Base-by-base conservation (phyloP, 2,113 vertebrate genomes). In the Equus przewalskii region DNA sequence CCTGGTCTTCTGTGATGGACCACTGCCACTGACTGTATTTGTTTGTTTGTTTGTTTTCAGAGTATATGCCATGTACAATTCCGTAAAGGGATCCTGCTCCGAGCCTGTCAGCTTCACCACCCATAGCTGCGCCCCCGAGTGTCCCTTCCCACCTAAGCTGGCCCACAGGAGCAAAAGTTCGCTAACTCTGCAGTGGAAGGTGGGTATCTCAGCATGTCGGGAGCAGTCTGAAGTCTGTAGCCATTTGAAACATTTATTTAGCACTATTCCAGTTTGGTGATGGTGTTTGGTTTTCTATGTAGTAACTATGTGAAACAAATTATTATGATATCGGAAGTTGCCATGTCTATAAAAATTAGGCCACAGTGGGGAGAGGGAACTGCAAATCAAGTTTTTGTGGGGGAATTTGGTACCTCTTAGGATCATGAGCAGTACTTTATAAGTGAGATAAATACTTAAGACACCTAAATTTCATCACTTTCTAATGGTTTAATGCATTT, bases 141-240 rank as follows among this genome's bases (percentile, higher is more conserved):
- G 99, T 97, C 99, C 99, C 49, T 98, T 99, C 94, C 98, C 99
- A 89, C 99, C 99, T 6, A 99, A 99, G 98, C 98, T 99, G 94
- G 99, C 99, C 0, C 99, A 99, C 95, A 99, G 99, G 98, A 99
- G 99, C 98, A 99, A 99, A 99, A 99, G 98, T 98, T 99, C 99
- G 83, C 99, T 99, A 56, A 99, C 99, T 94, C 98, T 99, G 96
- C 99, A 99, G 84, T 99, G 99, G 99, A 99, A 99, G 99, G 99
- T 99, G 98, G 94, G 98, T 97, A 89, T 46, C 10, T 0, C 92
- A 13, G 19, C 30, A 3, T 65, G 0, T 21, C 33, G 0, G 41
- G 56, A 82, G 6, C 9, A 4, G 19, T 85, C 58, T 67, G 75
- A 30, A 22, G 2, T 51, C 78, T 91, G 7, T 10, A 67, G 79